Conservation (phyloP, 1,140 invertebrate species). For the Pseudomyrmex sp. region DNA sequence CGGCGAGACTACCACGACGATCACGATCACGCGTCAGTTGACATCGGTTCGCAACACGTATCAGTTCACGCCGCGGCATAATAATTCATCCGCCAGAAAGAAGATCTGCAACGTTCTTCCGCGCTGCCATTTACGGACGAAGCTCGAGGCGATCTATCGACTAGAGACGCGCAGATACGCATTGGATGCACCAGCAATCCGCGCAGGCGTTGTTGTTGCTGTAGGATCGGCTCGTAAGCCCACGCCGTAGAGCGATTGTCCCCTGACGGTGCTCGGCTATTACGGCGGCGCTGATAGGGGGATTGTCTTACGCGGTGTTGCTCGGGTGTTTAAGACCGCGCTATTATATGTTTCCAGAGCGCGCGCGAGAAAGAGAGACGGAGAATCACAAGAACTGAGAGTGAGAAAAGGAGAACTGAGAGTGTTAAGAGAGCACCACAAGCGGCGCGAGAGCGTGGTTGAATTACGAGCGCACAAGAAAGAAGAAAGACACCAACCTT, state of each 20-base stretch:
- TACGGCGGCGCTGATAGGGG: constrained; percentile 71
- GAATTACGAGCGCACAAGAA: constrained; percentile 63
- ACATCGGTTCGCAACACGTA: constrained; percentile 39
- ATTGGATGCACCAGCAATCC: constrained; percentile 36
- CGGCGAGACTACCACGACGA: background rate
- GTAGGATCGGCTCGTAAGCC: constrained; percentile 62
- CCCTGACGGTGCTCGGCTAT: constrained; percentile 63
- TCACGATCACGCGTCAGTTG: constrained; percentile 26
- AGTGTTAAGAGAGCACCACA: constrained; percentile 56
- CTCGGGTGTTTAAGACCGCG: constrained; percentile 69
- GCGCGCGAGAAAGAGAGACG: constrained; percentile 16
- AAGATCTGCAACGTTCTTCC: constrained; percentile 34
- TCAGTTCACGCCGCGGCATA: background rate
- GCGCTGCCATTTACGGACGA: constrained; percentile 64
- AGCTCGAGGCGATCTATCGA: constrained; percentile 54
- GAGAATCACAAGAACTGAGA: background rate
- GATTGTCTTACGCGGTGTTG: constrained; percentile 73
- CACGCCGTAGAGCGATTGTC: constrained; percentile 70
- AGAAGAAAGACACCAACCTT: constrained; percentile 58
- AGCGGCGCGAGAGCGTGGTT: constrained; percentile 29
- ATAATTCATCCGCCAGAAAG: constrained; percentile 52
- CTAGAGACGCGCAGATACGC: constrained; percentile 54
- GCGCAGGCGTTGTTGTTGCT: constrained; percentile 31
- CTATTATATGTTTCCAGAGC: constrained; percentile 66
- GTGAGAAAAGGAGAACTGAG: constrained; percentile 13